Evolutionary conservation across 2,797 vertebrate species (phyloP).

Genomic region (Eospalax fontanierii): DNA sequence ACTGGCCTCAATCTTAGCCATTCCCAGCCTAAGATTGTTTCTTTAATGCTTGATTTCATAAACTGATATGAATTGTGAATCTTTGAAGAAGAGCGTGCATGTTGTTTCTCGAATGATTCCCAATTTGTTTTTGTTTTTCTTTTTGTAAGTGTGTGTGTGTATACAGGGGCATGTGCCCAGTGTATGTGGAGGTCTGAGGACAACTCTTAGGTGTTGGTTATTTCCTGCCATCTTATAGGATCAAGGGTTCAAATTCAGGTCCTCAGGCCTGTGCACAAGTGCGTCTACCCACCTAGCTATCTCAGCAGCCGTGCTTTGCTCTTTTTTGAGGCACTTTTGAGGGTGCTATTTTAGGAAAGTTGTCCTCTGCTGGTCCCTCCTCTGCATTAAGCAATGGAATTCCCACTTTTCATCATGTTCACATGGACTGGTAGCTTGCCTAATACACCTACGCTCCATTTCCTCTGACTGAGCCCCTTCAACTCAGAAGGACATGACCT

Average conservation of each 20-base stretch:
- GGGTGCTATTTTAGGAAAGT: constrained; percentile 11
- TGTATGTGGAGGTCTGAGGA: neutral
- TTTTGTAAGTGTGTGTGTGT: neutral
- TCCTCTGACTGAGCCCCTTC: neutral
- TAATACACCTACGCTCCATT: neutral
- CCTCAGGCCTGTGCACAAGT: neutral
- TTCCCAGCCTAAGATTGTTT: neutral
- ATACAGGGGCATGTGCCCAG: neutral
- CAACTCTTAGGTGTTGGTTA: neutral
- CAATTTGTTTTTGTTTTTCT: neutral
- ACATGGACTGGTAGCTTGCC: neutral
- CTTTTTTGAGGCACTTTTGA: neutral
- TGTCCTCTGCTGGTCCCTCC: neutral
- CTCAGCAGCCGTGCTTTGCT: neutral
- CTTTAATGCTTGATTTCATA: constrained; percentile 41
- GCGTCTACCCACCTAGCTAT: neutral
- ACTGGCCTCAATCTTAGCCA: too few species aligned
- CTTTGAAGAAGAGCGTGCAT: neutral
- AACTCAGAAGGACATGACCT: neutral
- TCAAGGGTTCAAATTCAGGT: neutral
- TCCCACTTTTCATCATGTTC: neutral
- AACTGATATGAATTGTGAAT: neutral
- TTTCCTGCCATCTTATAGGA: neutral
- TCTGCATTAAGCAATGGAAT: neutral
- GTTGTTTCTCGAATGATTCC: neutral